Conservation (phyloP, 2,888 invertebrate genomes). For the Fissipunctia ypsillon region DNA sequence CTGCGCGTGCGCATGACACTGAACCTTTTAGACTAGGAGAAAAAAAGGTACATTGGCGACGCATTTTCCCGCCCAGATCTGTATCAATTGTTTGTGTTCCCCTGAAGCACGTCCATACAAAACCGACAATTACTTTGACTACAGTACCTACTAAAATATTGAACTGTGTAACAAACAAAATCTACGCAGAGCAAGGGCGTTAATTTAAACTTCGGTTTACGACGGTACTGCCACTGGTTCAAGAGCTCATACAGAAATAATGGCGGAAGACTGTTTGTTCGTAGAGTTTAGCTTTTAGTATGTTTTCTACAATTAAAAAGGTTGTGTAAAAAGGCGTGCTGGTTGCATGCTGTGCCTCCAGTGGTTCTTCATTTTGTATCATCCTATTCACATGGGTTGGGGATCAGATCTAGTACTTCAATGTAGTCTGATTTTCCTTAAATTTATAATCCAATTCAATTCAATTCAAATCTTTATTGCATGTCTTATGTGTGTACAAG, state of each 20-base stretch:
- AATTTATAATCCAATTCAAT: no score
- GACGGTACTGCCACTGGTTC: conserved; percentile 17
- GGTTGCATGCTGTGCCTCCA: background rate
- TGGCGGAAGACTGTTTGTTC: conserved; percentile 13
- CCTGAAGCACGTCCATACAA: conserved; percentile 19
- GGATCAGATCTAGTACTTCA: no score
- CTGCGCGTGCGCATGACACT: background rate
- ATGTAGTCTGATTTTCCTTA: no score
- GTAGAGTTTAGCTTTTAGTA: background rate
- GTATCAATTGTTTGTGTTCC: background rate
- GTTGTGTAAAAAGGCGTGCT: background rate
- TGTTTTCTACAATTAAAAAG: no score
- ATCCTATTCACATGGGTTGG: no score
- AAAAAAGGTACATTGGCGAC: background rate
- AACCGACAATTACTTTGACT: conserved; percentile 29
- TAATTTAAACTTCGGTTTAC: conserved; percentile 61
- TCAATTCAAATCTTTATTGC: no score
- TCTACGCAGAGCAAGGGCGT: conserved; percentile 20
- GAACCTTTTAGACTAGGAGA: background rate
- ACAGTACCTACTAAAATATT: conserved; percentile 41
- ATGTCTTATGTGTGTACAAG: no score
- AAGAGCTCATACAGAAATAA: conserved; percentile 2
- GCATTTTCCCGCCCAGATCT: no score
- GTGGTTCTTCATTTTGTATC: background rate
- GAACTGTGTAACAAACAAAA: conserved; percentile 24